Percentiles rank a stretch among this genome's conserved stretches.
Evolutionary conservation across 2,888 invertebrate species (phyloP).

Genomic region (Panopea generosa): DNA sequence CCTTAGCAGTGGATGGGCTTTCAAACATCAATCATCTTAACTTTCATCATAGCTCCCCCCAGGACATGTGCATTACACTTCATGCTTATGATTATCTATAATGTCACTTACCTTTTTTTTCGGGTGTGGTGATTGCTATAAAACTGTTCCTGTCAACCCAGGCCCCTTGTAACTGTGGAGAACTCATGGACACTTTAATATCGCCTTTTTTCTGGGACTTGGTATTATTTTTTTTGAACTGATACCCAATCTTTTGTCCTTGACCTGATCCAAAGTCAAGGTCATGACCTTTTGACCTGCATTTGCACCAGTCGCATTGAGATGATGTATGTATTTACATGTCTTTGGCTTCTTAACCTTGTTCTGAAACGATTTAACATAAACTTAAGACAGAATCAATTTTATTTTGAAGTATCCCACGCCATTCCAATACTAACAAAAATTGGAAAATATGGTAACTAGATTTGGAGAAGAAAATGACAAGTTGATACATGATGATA

Average conservation of each 20-base stretch:
- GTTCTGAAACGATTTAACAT: conserved; percentile 69
- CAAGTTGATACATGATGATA: no score
- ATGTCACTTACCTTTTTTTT: conserved; percentile 68
- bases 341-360: conserved; percentile 78
- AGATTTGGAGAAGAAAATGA: no score
- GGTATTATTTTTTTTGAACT: conserved; percentile 5
- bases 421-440: no score
- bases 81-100: no score
- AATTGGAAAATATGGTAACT: no score
- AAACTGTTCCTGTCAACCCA: conserved; percentile 68
- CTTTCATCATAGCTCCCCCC: no score
- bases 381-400: no score
- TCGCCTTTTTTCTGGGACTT: conserved; percentile 13
- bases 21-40: no score
- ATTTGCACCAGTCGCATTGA: conserved; percentile 68
- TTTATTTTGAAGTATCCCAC: no score
- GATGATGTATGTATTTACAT: conserved; percentile 74
- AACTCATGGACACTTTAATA: conserved; percentile 61
- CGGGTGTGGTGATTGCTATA: conserved; percentile 56
- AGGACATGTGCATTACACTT: no score
- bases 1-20: no score
- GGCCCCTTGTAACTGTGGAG: conserved; percentile 71
- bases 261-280: conserved; percentile 70
- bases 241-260: conserved; percentile 16
- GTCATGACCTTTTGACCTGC: conserved; percentile 77